Percentiles rank a stretch among this genome's conserved stretches.
Evolutionary conservation across 2,113 vertebrate genomes (phyloP).

Genomic region (Reinhardtius hippoglossoides): DNA sequence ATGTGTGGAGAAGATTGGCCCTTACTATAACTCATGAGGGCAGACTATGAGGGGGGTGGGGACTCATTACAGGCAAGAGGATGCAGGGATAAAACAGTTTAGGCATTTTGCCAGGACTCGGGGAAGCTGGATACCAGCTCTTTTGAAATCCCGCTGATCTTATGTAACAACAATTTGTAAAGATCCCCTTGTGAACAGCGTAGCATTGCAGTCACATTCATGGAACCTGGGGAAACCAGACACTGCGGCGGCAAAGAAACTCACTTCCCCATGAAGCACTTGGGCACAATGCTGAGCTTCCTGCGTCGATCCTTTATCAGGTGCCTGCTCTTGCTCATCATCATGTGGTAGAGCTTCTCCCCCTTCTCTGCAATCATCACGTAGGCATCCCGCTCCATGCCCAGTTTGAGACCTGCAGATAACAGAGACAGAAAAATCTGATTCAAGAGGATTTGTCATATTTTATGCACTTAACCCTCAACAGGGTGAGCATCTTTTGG

Average conservation of each 20-base stretch:
- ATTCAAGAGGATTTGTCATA: neutral
- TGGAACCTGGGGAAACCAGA: conserved; percentile 27
- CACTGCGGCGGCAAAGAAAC: conserved; percentile 69
- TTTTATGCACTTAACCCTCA: neutral
- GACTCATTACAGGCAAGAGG: conserved; percentile 51
- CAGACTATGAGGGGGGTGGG: conserved; percentile 28
- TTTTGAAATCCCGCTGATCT: conserved; percentile 60
- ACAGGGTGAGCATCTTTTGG: neutral
- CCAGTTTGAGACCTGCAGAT: conserved; percentile 91
- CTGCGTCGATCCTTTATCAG: conserved; percentile 96
- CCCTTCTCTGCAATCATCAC: conserved; percentile 99
- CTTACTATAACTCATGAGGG: conserved; percentile 43
- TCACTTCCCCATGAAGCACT: conserved; percentile 99
- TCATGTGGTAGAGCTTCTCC: conserved; percentile 98
- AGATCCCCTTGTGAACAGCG: conserved; percentile 56
- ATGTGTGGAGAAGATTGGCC: conserved; percentile 40
- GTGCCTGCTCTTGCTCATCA: conserved; percentile 95
- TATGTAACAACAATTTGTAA: conserved; percentile 62
- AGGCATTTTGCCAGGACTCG: conserved; percentile 60
- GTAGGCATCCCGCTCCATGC: conserved; percentile 97
- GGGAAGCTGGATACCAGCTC: conserved; percentile 47
- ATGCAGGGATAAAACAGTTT: conserved; percentile 50
- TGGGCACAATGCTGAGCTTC: conserved; percentile 96
- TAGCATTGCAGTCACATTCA: conserved; percentile 43
- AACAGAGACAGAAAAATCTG: conserved; percentile 17